Conservation (phyloP, 2,797 vertebrate genomes). For the Scolopax rusticola region DNA sequence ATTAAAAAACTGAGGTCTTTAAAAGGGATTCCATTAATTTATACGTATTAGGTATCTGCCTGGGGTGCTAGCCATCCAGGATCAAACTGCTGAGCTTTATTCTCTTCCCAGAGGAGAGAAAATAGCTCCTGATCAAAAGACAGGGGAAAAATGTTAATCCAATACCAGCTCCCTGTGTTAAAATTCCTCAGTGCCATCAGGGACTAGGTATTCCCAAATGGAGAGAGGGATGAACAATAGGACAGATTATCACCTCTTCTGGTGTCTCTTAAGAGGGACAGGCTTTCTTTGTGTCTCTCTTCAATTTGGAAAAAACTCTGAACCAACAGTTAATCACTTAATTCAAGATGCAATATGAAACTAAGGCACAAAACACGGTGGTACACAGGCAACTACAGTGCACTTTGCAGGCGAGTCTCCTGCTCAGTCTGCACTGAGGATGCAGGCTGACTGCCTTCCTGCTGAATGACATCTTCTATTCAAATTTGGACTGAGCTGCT, state of each 20-base stretch:
- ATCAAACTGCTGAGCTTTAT: background rate
- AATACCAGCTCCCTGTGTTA: background rate
- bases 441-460: background rate
- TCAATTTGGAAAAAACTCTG: background rate
- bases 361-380: background rate
- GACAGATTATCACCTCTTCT: background rate
- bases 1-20: background rate
- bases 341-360: background rate
- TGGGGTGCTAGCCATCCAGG: background rate
- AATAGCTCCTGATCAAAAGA: background rate
- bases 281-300: background rate
- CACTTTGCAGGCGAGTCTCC: accelerated
- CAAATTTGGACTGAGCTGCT: background rate
- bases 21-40: background rate
- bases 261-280: background rate
- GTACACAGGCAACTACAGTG: background rate
- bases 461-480: accelerated
- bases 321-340: background rate
- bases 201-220: background rate
- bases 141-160: background rate
- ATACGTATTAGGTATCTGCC: background rate
- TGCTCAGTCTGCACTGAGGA: background rate
- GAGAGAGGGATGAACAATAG: background rate
- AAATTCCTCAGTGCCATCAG: background rate
- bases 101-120: background rate